phyloP scores from a whole-genome alignment of 2,113 vertebrate species.

The Pholis gunnellus region DNA sequence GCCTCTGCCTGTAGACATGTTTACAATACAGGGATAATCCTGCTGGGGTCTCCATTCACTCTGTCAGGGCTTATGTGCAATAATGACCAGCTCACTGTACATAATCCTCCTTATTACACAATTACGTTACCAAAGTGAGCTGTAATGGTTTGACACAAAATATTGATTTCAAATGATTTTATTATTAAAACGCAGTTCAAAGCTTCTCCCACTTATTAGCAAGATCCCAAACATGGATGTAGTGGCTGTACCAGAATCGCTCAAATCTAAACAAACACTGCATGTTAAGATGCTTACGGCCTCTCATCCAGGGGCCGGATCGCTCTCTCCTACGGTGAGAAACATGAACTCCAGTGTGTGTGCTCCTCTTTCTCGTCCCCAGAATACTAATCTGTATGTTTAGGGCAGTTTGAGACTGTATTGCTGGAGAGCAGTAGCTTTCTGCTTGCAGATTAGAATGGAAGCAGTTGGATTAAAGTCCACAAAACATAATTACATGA shows the following conservation, averaged over 20 bases:
- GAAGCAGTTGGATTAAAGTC: neutral
- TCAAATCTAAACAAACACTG: neutral
- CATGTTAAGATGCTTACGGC: neutral
- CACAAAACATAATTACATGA: neutral
- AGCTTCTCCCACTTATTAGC: neutral
- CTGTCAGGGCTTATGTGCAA: conserved; percentile 50
- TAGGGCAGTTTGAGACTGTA: neutral
- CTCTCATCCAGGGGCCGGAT: neutral
- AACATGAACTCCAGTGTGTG: neutral
- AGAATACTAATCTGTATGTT: neutral
- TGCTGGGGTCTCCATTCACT: conserved; percentile 50
- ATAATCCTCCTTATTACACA: conserved; percentile 56
- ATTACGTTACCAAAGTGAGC: conserved; percentile 18
- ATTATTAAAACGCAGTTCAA: neutral
- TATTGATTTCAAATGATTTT: conserved; percentile 15
- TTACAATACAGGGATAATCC: conserved; percentile 71
- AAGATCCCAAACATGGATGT: neutral
- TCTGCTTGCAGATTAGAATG: conserved; percentile 2
- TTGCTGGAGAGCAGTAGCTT: neutral
- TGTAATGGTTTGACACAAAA: conserved; percentile 1
- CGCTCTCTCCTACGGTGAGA: neutral
- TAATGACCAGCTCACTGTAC: conserved; percentile 64
- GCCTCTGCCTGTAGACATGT: conserved; percentile 45
- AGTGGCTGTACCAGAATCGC: neutral
- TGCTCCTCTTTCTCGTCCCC: neutral